Percentiles rank a stretch among this genome's conserved stretches.
Conservation (phyloP, 2,888 invertebrate genomes). For the Xestobium rufovillosum region DNA sequence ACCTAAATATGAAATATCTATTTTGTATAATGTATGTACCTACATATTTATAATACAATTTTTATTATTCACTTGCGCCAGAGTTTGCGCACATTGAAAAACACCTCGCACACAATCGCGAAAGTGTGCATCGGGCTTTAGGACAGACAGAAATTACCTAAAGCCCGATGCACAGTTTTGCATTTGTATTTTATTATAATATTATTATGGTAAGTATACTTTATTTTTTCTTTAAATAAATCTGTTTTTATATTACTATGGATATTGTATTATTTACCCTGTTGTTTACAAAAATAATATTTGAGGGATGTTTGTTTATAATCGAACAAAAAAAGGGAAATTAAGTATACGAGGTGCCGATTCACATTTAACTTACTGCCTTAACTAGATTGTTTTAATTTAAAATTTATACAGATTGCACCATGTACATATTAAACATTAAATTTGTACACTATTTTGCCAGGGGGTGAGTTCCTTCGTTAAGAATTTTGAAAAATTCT, state of each 20-base stretch:
- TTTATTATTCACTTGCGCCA: constrained; percentile 29
- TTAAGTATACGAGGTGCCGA: constrained; percentile 39
- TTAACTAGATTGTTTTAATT: constrained; percentile 30
- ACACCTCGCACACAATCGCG: constrained; percentile 37
- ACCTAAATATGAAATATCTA: constrained; percentile 46
- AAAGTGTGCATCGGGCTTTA: constrained; percentile 3
- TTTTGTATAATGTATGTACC: constrained; percentile 39
- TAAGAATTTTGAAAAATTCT: constrained; percentile 27
- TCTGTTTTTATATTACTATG: constrained; percentile 29
- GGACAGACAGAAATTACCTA: too few relatives aligned
- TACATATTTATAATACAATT: constrained; percentile 41
- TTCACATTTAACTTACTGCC: constrained; percentile 29
- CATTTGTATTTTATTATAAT: too few relatives aligned
- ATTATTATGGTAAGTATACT: too few relatives aligned
- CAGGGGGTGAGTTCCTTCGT: constrained; percentile 43
- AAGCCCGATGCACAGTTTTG: too few relatives aligned
- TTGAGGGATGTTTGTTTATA: constrained; percentile 17
- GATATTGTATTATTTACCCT: constrained; percentile 43
- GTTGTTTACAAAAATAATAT: constrained; percentile 30
- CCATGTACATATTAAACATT: constrained; percentile 42
- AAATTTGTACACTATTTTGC: constrained; percentile 42
- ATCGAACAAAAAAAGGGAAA: constrained; percentile 22
- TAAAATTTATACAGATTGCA: constrained; percentile 42
- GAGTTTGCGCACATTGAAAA: constrained; percentile 23
- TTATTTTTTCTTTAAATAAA: constrained; percentile 35